A percentile compares a stretch with the other conserved stretches of the same genome.
These are phyloP conservation scores for Paracentrotus lividus DNA, from an alignment of 53 echinoderm and acorn worm genomes.

Conservation along the genomic window DNA sequence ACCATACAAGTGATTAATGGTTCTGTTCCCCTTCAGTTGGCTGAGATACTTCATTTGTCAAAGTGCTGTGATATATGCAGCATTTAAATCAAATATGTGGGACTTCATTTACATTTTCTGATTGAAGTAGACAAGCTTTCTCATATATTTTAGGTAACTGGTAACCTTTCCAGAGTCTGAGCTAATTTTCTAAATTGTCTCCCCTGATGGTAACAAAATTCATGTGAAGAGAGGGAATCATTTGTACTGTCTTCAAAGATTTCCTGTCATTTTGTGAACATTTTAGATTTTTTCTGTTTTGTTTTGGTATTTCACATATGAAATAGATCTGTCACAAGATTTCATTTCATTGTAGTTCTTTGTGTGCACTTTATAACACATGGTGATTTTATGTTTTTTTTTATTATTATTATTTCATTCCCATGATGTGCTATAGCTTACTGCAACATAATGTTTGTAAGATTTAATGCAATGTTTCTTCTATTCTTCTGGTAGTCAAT, in stretches of 20 bases:
- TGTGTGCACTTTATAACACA: no score
- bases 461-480: no score
- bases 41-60: constrained; percentile 33
- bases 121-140: background rate
- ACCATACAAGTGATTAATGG: constrained; percentile 38
- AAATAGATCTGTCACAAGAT: no score
- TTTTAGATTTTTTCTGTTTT: background rate
- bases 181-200: background rate
- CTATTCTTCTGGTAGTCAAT: no score
- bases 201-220: background rate
- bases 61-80: background rate
- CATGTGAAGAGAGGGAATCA: no score
- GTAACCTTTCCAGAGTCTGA: background rate
- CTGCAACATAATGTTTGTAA: no score
- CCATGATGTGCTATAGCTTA: no score
- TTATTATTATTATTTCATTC: no score
- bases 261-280: background rate
- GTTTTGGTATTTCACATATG: no score
- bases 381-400: no score
- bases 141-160: background rate
- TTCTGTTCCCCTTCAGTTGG: background rate
- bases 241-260: background rate
- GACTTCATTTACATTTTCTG: constrained; percentile 26
- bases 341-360: no score
- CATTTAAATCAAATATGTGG: constrained; percentile 28